A percentile compares a stretch with the other conserved stretches of the same genome.
Evolutionary conservation across 2,888 invertebrate genomes (phyloP).

Genomic region (Ennomos erosarius): DNA sequence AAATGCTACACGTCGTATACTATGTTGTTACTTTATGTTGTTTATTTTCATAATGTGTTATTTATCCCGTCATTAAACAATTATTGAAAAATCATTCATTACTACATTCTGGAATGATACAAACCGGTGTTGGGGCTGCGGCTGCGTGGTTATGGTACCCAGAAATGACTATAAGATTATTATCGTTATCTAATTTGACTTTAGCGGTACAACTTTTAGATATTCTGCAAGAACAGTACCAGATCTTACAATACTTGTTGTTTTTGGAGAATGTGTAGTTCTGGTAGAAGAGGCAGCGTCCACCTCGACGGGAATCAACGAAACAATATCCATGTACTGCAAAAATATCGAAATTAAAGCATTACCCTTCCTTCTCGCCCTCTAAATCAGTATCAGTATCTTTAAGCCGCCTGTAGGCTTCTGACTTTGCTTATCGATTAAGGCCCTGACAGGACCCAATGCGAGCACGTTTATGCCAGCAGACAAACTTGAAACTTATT

Average conservation of each 20-base stretch:
- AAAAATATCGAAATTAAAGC: neutral
- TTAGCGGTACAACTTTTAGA: slow-evolving; percentile 46
- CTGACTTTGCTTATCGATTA: too few relatives aligned
- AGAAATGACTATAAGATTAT: slow-evolving; percentile 14
- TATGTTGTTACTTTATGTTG: too few relatives aligned
- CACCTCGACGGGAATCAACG: slow-evolving; percentile 37
- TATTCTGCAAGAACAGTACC: slow-evolving; percentile 46
- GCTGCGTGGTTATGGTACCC: slow-evolving; percentile 1
- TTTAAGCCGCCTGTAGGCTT: neutral
- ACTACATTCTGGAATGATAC: too few relatives aligned
- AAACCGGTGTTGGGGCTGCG: neutral
- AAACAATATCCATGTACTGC: slow-evolving; percentile 6
- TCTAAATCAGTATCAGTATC: neutral
- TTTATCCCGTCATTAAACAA: too few relatives aligned
- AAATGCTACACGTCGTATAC: too few relatives aligned
- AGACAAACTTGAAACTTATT: too few relatives aligned
- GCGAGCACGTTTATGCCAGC: too few relatives aligned
- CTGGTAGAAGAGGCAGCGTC: slow-evolving; percentile 46
- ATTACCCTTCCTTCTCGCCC: neutral
- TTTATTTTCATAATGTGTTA: too few relatives aligned
- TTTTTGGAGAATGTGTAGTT: slow-evolving; percentile 51
- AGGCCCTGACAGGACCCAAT: too few relatives aligned
- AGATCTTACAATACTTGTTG: slow-evolving; percentile 47
- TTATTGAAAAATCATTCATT: too few relatives aligned
- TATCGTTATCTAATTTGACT: slow-evolving; percentile 34